These are phyloP conservation scores for Anguilla rostrata DNA, from an alignment of 2,113 vertebrate species.

Conservation along the genomic window DNA sequence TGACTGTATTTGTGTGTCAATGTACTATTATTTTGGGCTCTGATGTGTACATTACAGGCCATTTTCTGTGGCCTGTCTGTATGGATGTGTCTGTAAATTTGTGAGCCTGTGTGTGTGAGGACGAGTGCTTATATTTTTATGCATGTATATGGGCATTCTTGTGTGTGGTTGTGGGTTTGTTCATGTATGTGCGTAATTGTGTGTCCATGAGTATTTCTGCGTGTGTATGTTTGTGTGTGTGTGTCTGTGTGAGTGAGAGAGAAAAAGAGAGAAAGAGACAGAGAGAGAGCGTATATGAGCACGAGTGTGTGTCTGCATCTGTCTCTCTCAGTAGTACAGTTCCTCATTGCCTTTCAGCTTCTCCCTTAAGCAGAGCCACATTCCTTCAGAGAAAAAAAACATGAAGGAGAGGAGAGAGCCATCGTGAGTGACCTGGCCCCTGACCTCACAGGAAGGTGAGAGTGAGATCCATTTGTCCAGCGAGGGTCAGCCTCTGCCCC, in stretches of 20 bases:
- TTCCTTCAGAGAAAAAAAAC: slow-evolving; percentile 78
- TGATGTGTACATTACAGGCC: no score
- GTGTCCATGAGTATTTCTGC: background rate
- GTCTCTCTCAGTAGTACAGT: slow-evolving; percentile 56
- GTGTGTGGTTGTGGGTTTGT: background rate
- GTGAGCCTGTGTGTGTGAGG: no score
- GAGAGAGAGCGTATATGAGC: slow-evolving; percentile 27
- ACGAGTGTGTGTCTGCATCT: slow-evolving; percentile 21
- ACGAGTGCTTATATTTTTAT: background rate
- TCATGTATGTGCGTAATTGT: background rate
- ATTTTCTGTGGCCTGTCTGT: no score
- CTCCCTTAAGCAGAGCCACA: slow-evolving; percentile 76
- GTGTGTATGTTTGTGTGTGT: slow-evolving; percentile 42
- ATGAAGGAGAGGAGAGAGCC: slow-evolving; percentile 54
- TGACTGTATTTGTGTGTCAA: background rate
- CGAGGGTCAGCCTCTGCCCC: slow-evolving; percentile 51
- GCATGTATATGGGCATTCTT: background rate
- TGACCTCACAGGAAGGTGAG: slow-evolving; percentile 79
- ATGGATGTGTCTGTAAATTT: background rate
- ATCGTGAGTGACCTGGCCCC: slow-evolving; percentile 54
- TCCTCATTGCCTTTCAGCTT: slow-evolving; percentile 69
- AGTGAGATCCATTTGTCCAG: slow-evolving; percentile 81
- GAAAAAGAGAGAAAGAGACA: background rate
- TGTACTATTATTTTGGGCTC: no score
- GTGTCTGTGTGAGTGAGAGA: slow-evolving; percentile 55